These are phyloP conservation scores for Sphenopsis melanotis DNA, from an alignment of 2,797 vertebrate species.

Conservation along the genomic window DNA sequence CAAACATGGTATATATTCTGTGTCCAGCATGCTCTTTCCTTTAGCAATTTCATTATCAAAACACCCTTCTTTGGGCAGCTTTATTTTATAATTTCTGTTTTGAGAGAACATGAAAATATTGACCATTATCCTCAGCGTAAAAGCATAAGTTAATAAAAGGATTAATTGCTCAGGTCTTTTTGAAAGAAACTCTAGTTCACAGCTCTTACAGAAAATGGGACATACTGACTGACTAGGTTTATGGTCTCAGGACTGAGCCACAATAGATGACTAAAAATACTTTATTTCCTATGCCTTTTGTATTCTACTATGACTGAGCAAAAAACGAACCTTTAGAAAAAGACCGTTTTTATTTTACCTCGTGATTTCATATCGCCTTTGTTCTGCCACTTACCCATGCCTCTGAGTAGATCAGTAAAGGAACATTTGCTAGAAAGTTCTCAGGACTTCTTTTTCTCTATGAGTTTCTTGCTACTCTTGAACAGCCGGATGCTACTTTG, in stretches of 20 bases:
- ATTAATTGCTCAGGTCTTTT: background rate
- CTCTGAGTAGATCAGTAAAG: background rate
- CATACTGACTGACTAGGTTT: fast-evolving
- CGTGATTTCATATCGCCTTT: background rate
- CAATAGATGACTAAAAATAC: background rate
- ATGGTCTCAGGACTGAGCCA: background rate
- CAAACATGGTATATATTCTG: background rate
- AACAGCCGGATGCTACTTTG: background rate
- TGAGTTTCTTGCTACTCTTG: background rate
- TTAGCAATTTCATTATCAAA: background rate
- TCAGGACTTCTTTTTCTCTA: background rate
- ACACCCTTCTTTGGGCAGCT: background rate
- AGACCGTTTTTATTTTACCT: background rate
- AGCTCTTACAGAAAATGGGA: background rate
- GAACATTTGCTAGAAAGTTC: background rate
- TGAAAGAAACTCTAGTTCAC: background rate
- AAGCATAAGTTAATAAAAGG: background rate
- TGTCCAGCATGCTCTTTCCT: background rate
- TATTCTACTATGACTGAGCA: background rate
- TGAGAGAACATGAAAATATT: background rate
- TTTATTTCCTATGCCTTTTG: background rate
- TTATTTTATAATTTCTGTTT: background rate
- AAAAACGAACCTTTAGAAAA: background rate
- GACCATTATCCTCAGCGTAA: background rate
- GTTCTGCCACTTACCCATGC: background rate